Evolutionary conservation across 23 tunicate genomes (phyloP).

Genomic region (Ciona savignyi): DNA sequence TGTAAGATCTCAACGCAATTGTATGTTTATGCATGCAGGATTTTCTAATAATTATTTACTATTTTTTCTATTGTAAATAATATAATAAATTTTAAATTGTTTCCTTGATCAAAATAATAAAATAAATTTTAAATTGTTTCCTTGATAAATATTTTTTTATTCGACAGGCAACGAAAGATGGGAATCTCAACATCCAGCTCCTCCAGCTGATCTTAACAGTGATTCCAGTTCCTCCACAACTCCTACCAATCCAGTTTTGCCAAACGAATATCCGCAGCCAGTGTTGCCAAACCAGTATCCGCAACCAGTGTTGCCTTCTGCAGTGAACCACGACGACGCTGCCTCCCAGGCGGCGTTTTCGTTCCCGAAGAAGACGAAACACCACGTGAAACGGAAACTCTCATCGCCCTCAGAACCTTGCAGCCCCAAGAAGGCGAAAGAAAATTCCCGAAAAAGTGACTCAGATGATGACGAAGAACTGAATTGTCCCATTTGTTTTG

Average conservation of each 20-base stretch:
- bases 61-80: too few species aligned
- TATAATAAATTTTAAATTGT: too few species aligned
- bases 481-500: conserved; percentile 82
- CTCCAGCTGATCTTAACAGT: background rate
- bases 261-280: too few species aligned
- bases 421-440: conserved; percentile 19
- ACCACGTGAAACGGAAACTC: conserved; percentile 21
- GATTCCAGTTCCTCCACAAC: background rate
- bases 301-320: background rate
- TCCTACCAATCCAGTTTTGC: background rate
- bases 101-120: too few species aligned
- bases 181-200: too few species aligned
- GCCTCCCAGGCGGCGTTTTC: background rate
- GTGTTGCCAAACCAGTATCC: too few species aligned
- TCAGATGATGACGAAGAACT: conserved; percentile 52
- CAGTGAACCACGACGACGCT: background rate
- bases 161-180: too few species aligned
- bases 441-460: background rate
- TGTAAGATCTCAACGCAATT: too few species aligned
- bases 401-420: conserved; percentile 25
- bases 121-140: too few species aligned
- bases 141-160: too few species aligned
- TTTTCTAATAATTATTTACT: too few species aligned
- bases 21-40: too few species aligned
- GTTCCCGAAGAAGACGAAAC: background rate